A percentile compares a stretch with the other conserved stretches of the same genome.
These are phyloP conservation scores for Decapterus maruadsi DNA, from an alignment of 2,797 vertebrate species.

Conservation along the genomic window DNA sequence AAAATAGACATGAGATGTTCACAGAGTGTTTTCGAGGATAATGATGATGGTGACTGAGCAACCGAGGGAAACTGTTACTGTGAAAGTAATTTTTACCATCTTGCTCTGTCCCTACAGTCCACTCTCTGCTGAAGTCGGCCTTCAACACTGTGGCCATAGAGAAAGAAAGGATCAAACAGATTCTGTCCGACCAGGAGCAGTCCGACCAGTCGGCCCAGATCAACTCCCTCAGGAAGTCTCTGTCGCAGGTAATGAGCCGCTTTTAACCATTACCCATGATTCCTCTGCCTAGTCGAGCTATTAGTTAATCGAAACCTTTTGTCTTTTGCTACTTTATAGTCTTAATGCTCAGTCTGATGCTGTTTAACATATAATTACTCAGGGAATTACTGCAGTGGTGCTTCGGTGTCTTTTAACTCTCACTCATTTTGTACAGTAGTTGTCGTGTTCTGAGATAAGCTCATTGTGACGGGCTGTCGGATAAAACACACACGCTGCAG, in stretches of 20 bases:
- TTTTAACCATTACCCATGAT: slow-evolving; percentile 22
- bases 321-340: not conserved
- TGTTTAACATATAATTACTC: slow-evolving; percentile 18
- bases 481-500: slow-evolving; percentile 35
- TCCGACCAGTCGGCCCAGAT: slow-evolving; percentile 91
- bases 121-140: slow-evolving; percentile 97
- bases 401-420: slow-evolving; percentile 17
- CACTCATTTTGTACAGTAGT: slow-evolving; percentile 23
- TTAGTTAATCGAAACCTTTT: slow-evolving; percentile 20
- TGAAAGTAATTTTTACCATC: not conserved
- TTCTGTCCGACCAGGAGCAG: slow-evolving; percentile 95
- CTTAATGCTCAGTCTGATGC: slow-evolving; percentile 3
- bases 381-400: slow-evolving; percentile 19
- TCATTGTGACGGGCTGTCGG: slow-evolving; percentile 15
- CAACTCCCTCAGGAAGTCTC: slow-evolving; percentile 93
- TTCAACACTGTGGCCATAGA: slow-evolving; percentile 99
- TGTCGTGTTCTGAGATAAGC: slow-evolving; percentile 13
- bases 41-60: slow-evolving; percentile 1
- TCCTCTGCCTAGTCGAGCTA: not conserved
- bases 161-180: slow-evolving; percentile 98
- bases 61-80: not conserved
- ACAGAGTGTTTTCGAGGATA: slow-evolving; percentile 3
- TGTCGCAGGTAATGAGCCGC: slow-evolving; percentile 92
- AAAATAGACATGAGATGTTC: not conserved
- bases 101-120: slow-evolving; percentile 84